Evolutionary conservation across 2,888 invertebrate species (phyloP), one percentile per base, ranked within the genome.

Genomic region (Fissipunctia ypsillon): DNA sequence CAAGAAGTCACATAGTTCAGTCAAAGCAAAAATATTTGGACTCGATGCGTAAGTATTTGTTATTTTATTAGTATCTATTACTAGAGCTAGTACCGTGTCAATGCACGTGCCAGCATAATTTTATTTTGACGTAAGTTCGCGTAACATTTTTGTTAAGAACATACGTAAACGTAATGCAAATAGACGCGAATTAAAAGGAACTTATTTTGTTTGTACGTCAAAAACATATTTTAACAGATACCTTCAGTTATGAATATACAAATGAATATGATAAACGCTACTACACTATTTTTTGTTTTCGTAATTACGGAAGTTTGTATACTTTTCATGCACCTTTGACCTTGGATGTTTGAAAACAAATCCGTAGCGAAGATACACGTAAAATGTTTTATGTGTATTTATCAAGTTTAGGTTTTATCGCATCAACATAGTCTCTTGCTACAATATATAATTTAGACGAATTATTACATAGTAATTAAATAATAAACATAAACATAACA

Each of bases 41-140:
- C 19, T 48, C 12, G 22, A 78, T 61, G 43, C 56, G 63, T 73
- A 59, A 65, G 57, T 79, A 76, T 38, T 59, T n/a, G n/a, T n/a
- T 76, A 63, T n/a, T 78, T 43, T 45, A 52, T 65, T 9, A 69
- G 60, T 68, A 60, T 61, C 43, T 71, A 25, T 52, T 69, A 65
- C n/a, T 65, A 45, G 41, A 65, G 16, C 45, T 25, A 65, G 65
- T 59, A 81, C 35, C 70, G 74, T 77, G 75, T 73, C 10, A 67
- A 52, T 78, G 81, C 81, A 84, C 74, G 78, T 84, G 76, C 78
- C 64, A 38, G 41, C 70, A 75, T 81, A 60, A 71, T 76, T 73
- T 77, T 77, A 74, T 81, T 84, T 85, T 84, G 70, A 81, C 75
- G 70, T 74, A 73, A 68, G 28, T 67, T 59, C 60, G 59, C 25